These are phyloP conservation scores for Atta texana DNA, from an alignment of 1,140 invertebrate species.

Conservation along the genomic window DNA sequence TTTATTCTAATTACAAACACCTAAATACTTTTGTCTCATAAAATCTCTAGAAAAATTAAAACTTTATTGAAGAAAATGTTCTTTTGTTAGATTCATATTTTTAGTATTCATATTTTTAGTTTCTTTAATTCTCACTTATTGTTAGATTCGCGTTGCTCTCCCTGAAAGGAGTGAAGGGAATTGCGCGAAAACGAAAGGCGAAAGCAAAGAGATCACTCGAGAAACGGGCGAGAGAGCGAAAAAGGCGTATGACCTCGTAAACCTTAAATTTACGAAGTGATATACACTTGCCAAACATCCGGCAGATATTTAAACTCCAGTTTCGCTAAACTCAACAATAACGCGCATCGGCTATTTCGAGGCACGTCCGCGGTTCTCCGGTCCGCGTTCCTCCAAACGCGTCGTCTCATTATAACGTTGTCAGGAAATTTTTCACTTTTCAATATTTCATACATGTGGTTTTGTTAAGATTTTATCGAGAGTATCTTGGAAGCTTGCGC, in stretches of 20 bases:
- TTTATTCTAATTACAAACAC: too few species aligned
- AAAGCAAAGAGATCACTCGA: neutral
- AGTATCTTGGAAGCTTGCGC: neutral
- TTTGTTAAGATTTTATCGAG: neutral
- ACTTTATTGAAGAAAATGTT: neutral
- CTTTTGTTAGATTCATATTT: neutral
- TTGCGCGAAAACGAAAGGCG: neutral
- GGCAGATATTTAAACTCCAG: constrained; percentile 84
- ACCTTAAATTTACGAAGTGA: constrained; percentile 86
- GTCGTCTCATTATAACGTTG: neutral
- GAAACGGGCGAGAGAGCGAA: neutral
- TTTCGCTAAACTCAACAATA: constrained; percentile 82
- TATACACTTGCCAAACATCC: constrained; percentile 85
- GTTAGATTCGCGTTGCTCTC: neutral
- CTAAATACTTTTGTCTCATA: neutral
- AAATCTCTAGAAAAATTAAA: neutral
- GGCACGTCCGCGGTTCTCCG: constrained; percentile 56
- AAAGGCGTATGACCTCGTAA: constrained; percentile 78
- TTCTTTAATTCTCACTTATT: neutral
- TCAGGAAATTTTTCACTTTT: neutral
- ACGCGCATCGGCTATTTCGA: constrained; percentile 80
- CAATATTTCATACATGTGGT: neutral
- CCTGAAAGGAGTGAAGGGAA: neutral
- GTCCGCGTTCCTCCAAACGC: neutral
- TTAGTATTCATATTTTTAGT: neutral